Conservation (phyloP, 2,888 invertebrate genomes). For the Dasysyrphus albostriatus region DNA sequence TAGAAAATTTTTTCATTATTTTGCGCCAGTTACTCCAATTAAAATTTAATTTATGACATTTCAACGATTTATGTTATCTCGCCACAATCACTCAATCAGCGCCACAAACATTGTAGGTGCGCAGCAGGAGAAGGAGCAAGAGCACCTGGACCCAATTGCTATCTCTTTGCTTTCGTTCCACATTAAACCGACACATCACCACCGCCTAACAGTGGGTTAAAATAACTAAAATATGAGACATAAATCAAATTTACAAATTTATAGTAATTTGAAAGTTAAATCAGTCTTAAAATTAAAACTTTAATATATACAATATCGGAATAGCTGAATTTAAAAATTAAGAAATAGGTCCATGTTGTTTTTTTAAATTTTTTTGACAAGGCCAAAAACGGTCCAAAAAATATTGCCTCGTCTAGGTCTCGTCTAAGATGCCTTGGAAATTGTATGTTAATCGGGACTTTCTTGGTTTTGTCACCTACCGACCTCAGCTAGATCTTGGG, state of each 20-base stretch:
- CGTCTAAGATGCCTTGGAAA: too few species aligned
- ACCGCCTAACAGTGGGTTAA: not conserved
- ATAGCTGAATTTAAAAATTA: too few species aligned
- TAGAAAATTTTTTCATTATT: constrained; percentile 41
- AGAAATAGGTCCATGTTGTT: too few species aligned
- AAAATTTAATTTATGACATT: constrained; percentile 75
- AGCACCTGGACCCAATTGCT: constrained; percentile 62
- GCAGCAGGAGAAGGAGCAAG: constrained; percentile 51
- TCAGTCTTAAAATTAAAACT: too few species aligned
- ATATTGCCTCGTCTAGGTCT: too few species aligned
- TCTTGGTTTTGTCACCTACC: too few species aligned
- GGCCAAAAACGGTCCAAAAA: too few species aligned
- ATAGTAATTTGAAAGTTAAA: too few species aligned
- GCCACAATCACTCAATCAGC: constrained; percentile 75
- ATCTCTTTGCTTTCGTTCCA: constrained; percentile 64
- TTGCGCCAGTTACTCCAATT: constrained; percentile 64
- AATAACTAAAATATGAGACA: not conserved
- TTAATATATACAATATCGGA: too few species aligned
- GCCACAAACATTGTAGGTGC: constrained; percentile 72
- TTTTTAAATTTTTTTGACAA: too few species aligned
- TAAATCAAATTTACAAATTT: not conserved
- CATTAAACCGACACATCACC: constrained; percentile 36
- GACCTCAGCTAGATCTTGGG: too few species aligned
- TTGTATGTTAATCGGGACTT: too few species aligned
- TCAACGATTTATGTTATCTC: constrained; percentile 72